Conservation (phyloP, 2,888 invertebrate species). For the Caradrina kadenii region DNA sequence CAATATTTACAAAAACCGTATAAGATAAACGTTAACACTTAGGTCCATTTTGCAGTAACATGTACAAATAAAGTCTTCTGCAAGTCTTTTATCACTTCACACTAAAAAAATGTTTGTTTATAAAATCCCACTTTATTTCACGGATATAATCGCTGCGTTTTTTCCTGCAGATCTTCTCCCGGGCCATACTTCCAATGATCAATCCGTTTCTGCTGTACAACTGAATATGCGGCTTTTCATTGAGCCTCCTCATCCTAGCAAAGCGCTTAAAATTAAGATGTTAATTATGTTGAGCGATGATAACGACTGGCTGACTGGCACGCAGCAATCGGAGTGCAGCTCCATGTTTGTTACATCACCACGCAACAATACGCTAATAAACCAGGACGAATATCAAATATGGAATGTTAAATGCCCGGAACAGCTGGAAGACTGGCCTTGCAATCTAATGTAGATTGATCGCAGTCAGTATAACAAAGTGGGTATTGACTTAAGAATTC, state of each 20-base stretch:
- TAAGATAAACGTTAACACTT: conserved; percentile 62
- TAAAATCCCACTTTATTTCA: conserved; percentile 42
- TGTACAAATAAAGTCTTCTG: conserved; percentile 53
- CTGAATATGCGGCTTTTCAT: conserved; percentile 70
- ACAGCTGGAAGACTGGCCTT: conserved; percentile 93
- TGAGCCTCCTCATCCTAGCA: conserved; percentile 80
- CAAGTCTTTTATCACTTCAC: conserved; percentile 68
- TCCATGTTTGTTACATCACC: conserved; percentile 81
- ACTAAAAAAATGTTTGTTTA: conserved; percentile 61
- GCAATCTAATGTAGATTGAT: conserved; percentile 96
- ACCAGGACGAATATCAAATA: conserved; percentile 81
- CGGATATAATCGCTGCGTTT: conserved; percentile 6
- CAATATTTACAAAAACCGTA: conserved; percentile 67
- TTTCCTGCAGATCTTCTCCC: conserved; percentile 31
- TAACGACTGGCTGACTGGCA: conserved; percentile 70
- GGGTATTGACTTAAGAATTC: conserved; percentile 96
- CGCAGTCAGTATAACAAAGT: conserved; percentile 93
- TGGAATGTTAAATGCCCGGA: conserved; percentile 89
- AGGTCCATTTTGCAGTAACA: conserved; percentile 63
- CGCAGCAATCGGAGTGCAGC: conserved; percentile 69
- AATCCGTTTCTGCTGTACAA: conserved; percentile 73
- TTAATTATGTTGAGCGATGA: conserved; percentile 74
- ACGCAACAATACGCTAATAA: conserved; percentile 82
- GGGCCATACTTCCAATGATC: conserved; percentile 49
- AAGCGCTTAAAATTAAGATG: conserved; percentile 83